Evolutionary conservation across 2,888 invertebrate genomes (phyloP), one percentile per base, ranked within the genome.

Genomic region (Lathronympha strigana): DNA sequence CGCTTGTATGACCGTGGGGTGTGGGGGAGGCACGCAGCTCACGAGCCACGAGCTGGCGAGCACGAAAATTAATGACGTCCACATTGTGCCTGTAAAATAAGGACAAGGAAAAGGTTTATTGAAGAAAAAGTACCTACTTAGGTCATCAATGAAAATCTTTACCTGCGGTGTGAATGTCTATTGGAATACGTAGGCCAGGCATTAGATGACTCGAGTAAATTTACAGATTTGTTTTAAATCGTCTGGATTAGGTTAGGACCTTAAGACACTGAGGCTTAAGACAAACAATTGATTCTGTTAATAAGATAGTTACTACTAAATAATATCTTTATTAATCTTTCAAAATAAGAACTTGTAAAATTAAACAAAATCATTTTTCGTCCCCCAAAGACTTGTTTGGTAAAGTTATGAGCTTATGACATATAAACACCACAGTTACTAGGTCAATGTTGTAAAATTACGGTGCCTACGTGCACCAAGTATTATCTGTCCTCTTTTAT

Each of bases 1-100:
- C 33, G 92, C 93, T 53, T 93, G 92, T 49, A 94, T 76, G 28
- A 94, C 94, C 4, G 93, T 93, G 1, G 93, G 92, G 73, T 95
- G 94, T 15, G 93, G 93, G 9, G 90, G 90, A 1, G 87, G 90
- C 6, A 83, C 68, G 63, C 83, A 79, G 53, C 71, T 73, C 25
- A 74, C 86, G 47, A 86, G 38, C 45, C 73, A 78, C 2, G 76
- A 71, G 68, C 78, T 80, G 9, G 77, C 72, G 4, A 87, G 58
- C 8, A 89, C 21, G n/a, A 86, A 45, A 8, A 85, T 47, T 13
- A 76, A 31, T 1, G 73, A 71, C 74, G 76, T 81, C 81, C 53
- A 60, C 55, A 86, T 86, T 36, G 57, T 78, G 57, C 50, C 68
- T 71, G 69, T 28, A 28, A 28, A 28, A 28, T 40, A 17, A 17